Base-by-base conservation (phyloP, 2,113 vertebrate genomes). In the Pelobates fuscus region DNA sequence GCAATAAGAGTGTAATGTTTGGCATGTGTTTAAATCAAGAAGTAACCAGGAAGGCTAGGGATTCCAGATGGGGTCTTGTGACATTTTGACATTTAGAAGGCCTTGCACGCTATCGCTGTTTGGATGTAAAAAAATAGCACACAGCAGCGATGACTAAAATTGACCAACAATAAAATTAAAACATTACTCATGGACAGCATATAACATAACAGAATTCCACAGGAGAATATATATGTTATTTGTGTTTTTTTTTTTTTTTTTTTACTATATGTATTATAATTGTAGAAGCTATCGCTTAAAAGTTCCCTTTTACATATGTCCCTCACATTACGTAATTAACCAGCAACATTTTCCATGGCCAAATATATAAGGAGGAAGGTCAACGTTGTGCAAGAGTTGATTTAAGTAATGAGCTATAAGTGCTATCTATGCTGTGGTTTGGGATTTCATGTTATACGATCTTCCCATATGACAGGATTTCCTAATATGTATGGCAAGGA, bases 71-170 rank as follows among this genome's bases (percentile, higher is more conserved):
- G 32, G 32, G 43, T n/a, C 15, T 1, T 4, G 5, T 11, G 44
- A 49, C 44, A 43, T 70, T 37, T 7, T 70, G 67, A 70, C 67
- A 58, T 70, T 70, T 43, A 44, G 23, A 26, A 2, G 58, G 25
- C 58, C 24, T 26, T 49, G 57, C 69, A 61, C n/a, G 57, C 69
- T 24, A 44, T n/a, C 25, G 21, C 68, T 26, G 54, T n/a, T 7
- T 61, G 23, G 43, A 37, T 71, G 30, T n/a, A n/a, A n/a, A 58
- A 70, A 17, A 55, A 23, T 5, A 24, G 69, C 57, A 5, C 14
- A 26, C 23, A 43, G 52, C 44, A 32, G 20, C 2, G 52, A 55
- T 32, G 43, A 44, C 58, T 52, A 52, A 71, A 41, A 46, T 27
- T 71, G 17, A 71, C 24, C 37, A 44, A 57, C 41, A 71, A 25